Percentiles rank a stretch among this genome's conserved stretches.
These are phyloP conservation scores for Latrodectus hesperus DNA, from an alignment of 2,888 invertebrate genomes.

Conservation along the genomic window DNA sequence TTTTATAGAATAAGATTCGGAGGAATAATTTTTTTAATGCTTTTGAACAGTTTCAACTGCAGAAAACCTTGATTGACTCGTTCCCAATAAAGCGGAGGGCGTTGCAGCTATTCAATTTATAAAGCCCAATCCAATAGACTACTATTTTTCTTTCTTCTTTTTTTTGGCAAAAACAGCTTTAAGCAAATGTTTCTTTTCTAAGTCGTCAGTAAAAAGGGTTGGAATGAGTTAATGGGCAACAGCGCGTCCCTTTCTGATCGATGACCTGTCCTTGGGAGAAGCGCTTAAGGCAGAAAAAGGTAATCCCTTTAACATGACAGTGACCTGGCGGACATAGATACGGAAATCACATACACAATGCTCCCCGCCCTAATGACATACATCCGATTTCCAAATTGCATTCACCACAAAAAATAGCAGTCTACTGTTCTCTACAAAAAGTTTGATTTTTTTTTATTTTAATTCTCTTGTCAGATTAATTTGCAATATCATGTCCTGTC, in stretches of 20 bases:
- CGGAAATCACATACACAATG: conserved; percentile 48
- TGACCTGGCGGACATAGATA: conserved; percentile 63
- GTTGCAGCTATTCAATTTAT: conserved; percentile 42
- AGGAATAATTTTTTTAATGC: not conserved
- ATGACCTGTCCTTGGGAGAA: conserved; percentile 49
- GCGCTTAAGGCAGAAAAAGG: conserved; percentile 47
- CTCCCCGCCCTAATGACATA: conserved; percentile 53
- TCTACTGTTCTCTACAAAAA: not conserved
- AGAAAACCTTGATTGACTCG: conserved; percentile 34
- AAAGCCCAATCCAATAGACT: conserved; percentile 42
- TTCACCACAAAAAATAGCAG: conserved; percentile 18
- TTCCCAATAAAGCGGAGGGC: conserved; percentile 26
- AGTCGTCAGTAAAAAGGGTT: conserved; percentile 30
- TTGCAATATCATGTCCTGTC: too few relatives aligned
- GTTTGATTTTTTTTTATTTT: not conserved
- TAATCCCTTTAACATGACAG: conserved; percentile 65
- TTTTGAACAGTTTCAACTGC: not conserved
- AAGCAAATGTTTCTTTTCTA: conserved; percentile 52
- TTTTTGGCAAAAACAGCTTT: conserved; percentile 15
- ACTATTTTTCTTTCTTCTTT: conserved; percentile 22
- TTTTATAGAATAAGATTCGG: not conserved
- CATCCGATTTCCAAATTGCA: conserved; percentile 51
- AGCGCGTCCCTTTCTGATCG: conserved; percentile 38
- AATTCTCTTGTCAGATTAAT: not conserved
- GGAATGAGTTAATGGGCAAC: conserved; percentile 59